Evolutionary conservation across 2,888 invertebrate species (phyloP).

Genomic region (Stratiomys singularior): DNA sequence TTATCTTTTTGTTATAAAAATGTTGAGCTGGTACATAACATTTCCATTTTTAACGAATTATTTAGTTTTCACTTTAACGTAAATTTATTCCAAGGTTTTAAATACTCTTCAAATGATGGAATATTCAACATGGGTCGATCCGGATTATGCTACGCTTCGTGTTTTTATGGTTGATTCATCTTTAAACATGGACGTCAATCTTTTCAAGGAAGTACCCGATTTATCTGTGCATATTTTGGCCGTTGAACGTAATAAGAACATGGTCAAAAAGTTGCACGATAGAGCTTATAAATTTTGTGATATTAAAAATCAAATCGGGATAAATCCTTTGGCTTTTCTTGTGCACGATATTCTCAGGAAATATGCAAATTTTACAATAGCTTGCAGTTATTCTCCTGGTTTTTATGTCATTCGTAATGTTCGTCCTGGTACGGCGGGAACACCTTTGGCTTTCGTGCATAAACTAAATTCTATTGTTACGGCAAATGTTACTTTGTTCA

Average conservation of each 20-base stretch:
- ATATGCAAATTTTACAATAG: slow-evolving; percentile 7
- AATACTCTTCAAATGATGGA: not conserved
- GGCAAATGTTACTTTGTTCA: not conserved
- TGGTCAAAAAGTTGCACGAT: not conserved
- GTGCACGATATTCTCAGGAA: not conserved
- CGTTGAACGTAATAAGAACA: not conserved
- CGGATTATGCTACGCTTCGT: not conserved
- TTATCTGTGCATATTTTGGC: not conserved
- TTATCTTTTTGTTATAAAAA: too few species aligned
- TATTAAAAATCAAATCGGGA: not conserved
- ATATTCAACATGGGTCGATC: not conserved
- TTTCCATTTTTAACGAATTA: not conserved
- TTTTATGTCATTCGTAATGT: not conserved
- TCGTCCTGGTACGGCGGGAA: slow-evolving; percentile 17
- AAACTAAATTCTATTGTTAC: not conserved
- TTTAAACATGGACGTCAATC: not conserved
- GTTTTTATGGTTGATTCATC: not conserved
- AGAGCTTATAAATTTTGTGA: not conserved
- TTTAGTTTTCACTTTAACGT: not conserved
- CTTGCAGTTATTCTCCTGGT: not conserved
- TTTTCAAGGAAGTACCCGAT: not conserved
- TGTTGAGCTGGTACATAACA: not conserved
- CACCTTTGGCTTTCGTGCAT: slow-evolving; percentile 1
- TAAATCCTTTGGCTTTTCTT: not conserved
- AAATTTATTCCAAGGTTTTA: not conserved